Base-by-base conservation (phyloP, 2,797 vertebrate genomes). In the Spheniscus humboldti region DNA sequence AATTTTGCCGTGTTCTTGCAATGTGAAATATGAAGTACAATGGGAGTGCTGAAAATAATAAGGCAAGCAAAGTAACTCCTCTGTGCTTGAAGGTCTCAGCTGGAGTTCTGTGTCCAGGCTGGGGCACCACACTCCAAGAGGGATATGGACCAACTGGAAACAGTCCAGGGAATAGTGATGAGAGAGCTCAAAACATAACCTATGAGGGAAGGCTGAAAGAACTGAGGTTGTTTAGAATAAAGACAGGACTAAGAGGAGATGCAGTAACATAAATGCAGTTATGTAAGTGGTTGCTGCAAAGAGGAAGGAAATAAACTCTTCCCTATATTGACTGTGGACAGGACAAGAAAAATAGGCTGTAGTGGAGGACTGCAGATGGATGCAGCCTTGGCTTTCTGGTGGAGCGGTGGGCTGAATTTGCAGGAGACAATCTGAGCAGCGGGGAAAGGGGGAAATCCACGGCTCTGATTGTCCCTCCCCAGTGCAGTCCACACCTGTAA, bases 251-350 rank as follows among this genome's bases (percentile, higher is more conserved):
- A 63, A 71, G 81, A 93, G 59, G 85, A 94, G 81, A 92, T 67
- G 56, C n/a, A 43, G 4, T 68, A 80, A 90, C 81, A 90, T 48
- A 71, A 89, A 75, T 62, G 73, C n/a, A 78, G 41, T 33, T 77
- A 82, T 71, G n/a, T 68, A 90, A 91, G 78, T 80, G 48, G 77
- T 48, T 94, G 56, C 45, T 83, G 45, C 41, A 62, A 80, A 84
- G 45, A 86, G 72, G 81, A 53, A 92, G 79, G 72, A 94, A 94
- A 75, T 88, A 90, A 96, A 86, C 50, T 94, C 77, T 91, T 85
- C 55, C 88, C 35, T 71, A 1, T 43, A 39, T 45, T 0, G 3
- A 28, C 27, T 50, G 37, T 45, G 53, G 48, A 67, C 16, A 69
- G 12, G 59, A 63, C 56, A 52, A 94, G 45, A 88, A 81, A 57